A percentile compares a stretch with the other conserved stretches of the same genome.
phyloP scores from a whole-genome alignment of 1,140 invertebrate species.

The Tetragonula clypearis region DNA sequence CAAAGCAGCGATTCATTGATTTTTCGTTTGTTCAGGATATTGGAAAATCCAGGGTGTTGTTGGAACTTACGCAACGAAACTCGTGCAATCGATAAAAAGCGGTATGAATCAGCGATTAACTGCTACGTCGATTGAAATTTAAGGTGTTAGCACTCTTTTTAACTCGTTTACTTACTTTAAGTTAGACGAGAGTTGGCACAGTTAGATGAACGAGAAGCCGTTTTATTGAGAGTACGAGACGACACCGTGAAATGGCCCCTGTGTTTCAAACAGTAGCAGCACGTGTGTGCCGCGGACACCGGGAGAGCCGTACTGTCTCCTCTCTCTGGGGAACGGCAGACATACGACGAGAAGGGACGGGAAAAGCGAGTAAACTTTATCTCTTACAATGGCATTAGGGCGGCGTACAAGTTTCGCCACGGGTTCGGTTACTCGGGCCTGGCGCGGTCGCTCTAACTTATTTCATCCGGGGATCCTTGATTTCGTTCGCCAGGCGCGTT shows the following conservation, averaged over 20 bases:
- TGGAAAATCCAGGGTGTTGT: neutral
- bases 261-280: neutral
- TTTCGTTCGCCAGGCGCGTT: conserved; percentile 6
- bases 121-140: neutral
- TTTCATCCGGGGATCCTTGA: conserved; percentile 17
- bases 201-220: neutral
- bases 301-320: neutral
- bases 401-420: conserved; percentile 42
- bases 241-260: conserved; percentile 12
- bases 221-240: conserved; percentile 6
- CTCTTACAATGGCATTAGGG: conserved; percentile 54
- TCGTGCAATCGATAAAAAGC: too few relatives aligned
- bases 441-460: neutral
- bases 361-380: conserved; percentile 49
- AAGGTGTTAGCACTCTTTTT: neutral
- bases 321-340: neutral
- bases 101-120: neutral
- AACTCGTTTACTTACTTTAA: neutral
- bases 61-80: too few relatives aligned
- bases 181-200: neutral
- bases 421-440: conserved; percentile 21
- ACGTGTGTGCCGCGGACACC: neutral
- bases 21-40: neutral
- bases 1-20: too few relatives aligned
- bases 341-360: neutral